phyloP scores from a whole-genome alignment of 1,140 invertebrate genomes.

The Eubasilissa regina region DNA sequence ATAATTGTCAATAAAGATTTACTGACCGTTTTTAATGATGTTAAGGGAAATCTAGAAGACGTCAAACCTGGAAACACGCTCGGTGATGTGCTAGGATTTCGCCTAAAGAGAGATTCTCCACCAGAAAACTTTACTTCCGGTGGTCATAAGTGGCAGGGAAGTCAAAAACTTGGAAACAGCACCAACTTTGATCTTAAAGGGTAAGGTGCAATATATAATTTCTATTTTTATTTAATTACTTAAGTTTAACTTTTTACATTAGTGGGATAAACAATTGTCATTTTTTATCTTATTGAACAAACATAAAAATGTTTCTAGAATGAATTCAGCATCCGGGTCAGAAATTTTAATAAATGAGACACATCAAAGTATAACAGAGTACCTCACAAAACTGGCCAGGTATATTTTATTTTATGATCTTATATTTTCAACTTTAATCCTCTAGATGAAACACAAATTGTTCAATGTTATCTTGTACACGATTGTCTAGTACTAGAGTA shows the following conservation, averaged over 20 bases:
- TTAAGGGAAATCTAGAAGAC: background rate
- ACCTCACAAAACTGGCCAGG: slow-evolving; percentile 11
- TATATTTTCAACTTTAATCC: too few species aligned
- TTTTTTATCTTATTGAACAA: too few species aligned
- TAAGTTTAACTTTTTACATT: background rate
- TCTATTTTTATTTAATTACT: background rate
- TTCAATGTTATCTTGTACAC: too few species aligned
- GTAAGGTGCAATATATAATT: background rate
- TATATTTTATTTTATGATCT: background rate
- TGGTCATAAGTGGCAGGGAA: background rate
- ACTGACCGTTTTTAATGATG: background rate
- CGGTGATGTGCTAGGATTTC: background rate
- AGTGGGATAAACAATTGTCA: too few species aligned
- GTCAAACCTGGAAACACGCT: background rate
- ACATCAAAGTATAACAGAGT: slow-evolving; percentile 29
- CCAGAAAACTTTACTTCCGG: slow-evolving; percentile 4
- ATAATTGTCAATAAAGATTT: background rate
- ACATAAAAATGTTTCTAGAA: background rate
- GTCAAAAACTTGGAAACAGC: slow-evolving; percentile 7
- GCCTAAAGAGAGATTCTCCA: slow-evolving; percentile 23
- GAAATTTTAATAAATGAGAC: slow-evolving; percentile 25
- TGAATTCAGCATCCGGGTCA: background rate
- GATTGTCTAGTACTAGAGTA: too few species aligned
- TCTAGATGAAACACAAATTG: too few species aligned
- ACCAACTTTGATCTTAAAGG: background rate